These are phyloP conservation scores for Panopea generosa DNA, from an alignment of 2,888 invertebrate genomes.

Conservation along the genomic window DNA sequence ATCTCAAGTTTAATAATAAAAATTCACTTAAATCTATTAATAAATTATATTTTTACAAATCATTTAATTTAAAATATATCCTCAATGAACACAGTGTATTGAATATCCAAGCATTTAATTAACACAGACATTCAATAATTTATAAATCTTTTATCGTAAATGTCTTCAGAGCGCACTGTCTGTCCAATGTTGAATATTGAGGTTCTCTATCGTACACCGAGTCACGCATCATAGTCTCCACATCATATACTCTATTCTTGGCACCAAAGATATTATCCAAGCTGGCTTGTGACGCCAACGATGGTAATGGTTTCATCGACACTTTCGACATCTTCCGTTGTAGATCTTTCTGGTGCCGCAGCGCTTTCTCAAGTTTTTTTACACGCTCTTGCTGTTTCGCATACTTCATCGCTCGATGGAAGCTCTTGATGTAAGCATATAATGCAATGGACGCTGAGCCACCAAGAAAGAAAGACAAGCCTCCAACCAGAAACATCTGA, in stretches of 20 bases:
- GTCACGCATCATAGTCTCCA: slow-evolving; percentile 45
- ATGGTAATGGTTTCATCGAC: slow-evolving; percentile 28
- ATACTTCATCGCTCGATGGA: slow-evolving; percentile 56
- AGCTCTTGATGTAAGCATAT: slow-evolving; percentile 66
- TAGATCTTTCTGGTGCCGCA: slow-evolving; percentile 32
- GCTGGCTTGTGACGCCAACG: slow-evolving; percentile 51
- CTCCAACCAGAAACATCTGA: slow-evolving; percentile 69
- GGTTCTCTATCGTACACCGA: slow-evolving; percentile 33
- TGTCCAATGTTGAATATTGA: slow-evolving; percentile 48
- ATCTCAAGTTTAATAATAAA: no score
- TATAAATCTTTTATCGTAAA: slow-evolving; percentile 60
- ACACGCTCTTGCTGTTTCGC: slow-evolving; percentile 42
- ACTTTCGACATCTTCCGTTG: slow-evolving; percentile 23
- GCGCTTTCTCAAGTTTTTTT: slow-evolving; percentile 31
- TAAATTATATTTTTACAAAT: no score
- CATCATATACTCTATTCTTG: slow-evolving; percentile 48
- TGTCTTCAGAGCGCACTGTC: slow-evolving; percentile 45
- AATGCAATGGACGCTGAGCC: slow-evolving; percentile 66
- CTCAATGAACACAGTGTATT: no score
- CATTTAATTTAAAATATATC: no score
- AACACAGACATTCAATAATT: no score
- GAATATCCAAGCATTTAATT: no score
- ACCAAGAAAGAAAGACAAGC: slow-evolving; percentile 69
- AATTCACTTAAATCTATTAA: no score
- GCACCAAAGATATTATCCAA: slow-evolving; percentile 33